A percentile compares a stretch with the other conserved stretches of the same genome.
Conservation (phyloP, 2,797 vertebrate genomes). For the Dipus sagitta region DNA sequence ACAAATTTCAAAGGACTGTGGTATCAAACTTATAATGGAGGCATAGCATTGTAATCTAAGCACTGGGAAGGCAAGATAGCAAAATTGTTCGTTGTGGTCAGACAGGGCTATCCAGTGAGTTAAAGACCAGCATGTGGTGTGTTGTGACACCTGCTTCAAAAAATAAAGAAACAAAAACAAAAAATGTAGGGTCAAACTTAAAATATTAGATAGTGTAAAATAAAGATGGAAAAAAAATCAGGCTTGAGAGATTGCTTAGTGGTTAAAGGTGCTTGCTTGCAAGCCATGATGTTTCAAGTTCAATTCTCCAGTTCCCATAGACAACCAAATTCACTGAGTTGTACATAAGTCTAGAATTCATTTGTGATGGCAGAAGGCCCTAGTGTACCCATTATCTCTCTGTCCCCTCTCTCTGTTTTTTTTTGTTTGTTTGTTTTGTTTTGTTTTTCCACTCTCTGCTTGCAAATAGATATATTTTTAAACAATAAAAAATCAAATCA, state of each 20-base stretch:
- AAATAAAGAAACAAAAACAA: neutral
- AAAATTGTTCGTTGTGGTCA: neutral
- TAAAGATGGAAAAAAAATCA: neutral
- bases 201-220: neutral
- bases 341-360: too few species aligned
- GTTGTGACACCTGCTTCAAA: neutral
- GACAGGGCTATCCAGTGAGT: neutral
- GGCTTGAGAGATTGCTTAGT: too few species aligned
- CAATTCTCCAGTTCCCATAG: too few species aligned
- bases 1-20: neutral
- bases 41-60: neutral
- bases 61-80: neutral
- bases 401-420: too few species aligned
- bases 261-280: too few species aligned
- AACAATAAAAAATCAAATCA: neutral
- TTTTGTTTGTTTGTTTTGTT: too few species aligned
- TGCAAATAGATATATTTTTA: too few species aligned
- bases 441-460: too few species aligned
- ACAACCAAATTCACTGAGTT: too few species aligned
- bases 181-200: conserved; percentile 15
- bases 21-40: neutral
- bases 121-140: neutral
- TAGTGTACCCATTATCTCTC: too few species aligned
- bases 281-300: too few species aligned
- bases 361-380: too few species aligned